A percentile compares a stretch with the other conserved stretches of the same genome.
These are phyloP conservation scores for Mustelus asterias DNA, from an alignment of 2,113 vertebrate species.

Conservation along the genomic window DNA sequence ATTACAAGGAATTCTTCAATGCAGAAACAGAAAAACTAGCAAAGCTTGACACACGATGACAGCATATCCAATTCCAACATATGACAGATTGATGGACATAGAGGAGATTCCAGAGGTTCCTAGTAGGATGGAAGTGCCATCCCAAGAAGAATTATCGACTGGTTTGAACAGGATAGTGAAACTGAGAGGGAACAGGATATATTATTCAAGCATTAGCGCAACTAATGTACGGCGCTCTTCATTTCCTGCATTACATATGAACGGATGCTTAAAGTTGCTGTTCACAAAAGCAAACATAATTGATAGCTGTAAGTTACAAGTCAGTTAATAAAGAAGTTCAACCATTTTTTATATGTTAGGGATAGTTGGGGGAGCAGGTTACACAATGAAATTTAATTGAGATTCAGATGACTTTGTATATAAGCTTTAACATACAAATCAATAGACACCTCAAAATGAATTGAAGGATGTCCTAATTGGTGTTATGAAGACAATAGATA, in stretches of 20 bases:
- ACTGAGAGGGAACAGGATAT: slow-evolving; percentile 25
- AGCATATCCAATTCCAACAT: neutral
- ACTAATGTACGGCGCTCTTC: slow-evolving; percentile 8
- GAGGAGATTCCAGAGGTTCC: slow-evolving; percentile 22
- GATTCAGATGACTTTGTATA: neutral
- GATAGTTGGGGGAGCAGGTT: neutral
- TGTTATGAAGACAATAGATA: neutral
- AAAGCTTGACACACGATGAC: neutral
- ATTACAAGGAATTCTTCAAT: neutral
- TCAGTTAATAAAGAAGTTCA: no score
- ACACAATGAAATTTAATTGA: neutral
- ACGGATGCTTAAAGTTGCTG: neutral
- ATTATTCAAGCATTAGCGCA: slow-evolving; percentile 33
- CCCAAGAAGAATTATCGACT: slow-evolving; percentile 20
- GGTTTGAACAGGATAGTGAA: neutral
- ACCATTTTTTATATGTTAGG: neutral
- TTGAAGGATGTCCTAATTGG: neutral
- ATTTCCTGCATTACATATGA: slow-evolving; percentile 3
- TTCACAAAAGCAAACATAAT: neutral
- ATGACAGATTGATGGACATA: slow-evolving; percentile 4
- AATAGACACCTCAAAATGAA: neutral
- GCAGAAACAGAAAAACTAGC: neutral
- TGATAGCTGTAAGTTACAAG: neutral
- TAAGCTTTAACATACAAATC: neutral
- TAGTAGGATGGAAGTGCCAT: neutral